Evolutionary conservation across 1,140 invertebrate species (phyloP).

Genomic region (Saccostrea echinata): DNA sequence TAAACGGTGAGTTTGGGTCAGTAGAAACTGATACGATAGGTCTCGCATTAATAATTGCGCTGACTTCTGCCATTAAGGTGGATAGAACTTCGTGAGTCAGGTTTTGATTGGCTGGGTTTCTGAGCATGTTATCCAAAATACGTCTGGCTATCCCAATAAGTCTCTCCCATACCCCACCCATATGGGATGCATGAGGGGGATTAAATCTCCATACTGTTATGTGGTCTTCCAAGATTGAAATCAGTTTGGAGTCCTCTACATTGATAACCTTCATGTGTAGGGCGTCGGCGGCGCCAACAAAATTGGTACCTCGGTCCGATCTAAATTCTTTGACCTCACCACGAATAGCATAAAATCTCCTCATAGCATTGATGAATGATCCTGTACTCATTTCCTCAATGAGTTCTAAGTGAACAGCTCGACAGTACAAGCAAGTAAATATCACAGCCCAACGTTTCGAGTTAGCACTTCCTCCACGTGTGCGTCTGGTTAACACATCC

Average conservation of each 20-base stretch:
- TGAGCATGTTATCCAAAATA: conserved; percentile 53
- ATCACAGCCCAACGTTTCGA: background rate
- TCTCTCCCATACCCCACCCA: conserved; percentile 61
- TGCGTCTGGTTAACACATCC: background rate
- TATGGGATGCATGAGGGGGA: conserved; percentile 53
- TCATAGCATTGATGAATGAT: background rate
- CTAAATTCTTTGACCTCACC: background rate
- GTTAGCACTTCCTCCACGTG: background rate
- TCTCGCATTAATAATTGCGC: conserved; percentile 54
- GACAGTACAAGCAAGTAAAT: background rate
- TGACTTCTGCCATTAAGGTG: conserved; percentile 57
- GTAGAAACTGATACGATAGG: conserved; percentile 54
- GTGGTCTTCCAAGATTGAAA: background rate
- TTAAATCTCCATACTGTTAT: background rate
- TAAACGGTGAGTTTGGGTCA: conserved; percentile 48
- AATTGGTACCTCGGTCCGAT: background rate
- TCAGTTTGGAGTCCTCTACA: background rate
- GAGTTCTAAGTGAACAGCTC: background rate
- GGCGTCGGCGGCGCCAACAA: background rate
- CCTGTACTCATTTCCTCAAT: background rate
- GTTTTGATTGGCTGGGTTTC: conserved; percentile 32
- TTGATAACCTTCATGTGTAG: background rate
- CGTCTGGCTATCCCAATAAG: conserved; percentile 50
- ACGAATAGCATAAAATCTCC: background rate
- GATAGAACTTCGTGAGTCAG: conserved; percentile 57